Percentiles rank a stretch among this genome's conserved stretches.
Evolutionary conservation across 2,797 vertebrate species (phyloP).

Genomic region (Arnoldichthys spilopterus): DNA sequence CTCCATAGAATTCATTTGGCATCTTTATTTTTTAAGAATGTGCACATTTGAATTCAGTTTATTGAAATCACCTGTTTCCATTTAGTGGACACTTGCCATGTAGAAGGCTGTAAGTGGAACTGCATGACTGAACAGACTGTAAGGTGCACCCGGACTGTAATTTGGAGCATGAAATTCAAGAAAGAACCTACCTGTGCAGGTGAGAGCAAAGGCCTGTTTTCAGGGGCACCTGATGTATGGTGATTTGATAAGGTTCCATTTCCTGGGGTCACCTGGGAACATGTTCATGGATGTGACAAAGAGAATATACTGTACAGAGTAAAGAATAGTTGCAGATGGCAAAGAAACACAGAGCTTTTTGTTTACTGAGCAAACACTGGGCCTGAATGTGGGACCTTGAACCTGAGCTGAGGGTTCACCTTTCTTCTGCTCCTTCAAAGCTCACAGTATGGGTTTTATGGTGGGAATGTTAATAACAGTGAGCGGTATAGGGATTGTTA

Average conservation of each 20-base stretch:
- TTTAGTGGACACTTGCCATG: background rate
- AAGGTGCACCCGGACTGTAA: no score
- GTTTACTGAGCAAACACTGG: conserved; percentile 6
- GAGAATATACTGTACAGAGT: background rate
- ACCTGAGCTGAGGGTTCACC: background rate
- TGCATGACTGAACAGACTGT: no score
- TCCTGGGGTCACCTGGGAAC: conserved; percentile 10
- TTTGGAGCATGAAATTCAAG: background rate
- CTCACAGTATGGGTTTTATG: background rate
- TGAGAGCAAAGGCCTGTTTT: background rate
- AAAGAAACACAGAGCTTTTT: background rate
- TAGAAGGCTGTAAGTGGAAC: no score
- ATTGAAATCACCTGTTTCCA: background rate
- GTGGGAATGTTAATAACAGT: background rate
- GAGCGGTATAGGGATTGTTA: no score
- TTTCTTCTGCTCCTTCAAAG: background rate
- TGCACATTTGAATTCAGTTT: no score
- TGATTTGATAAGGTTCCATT: conserved; percentile 26
- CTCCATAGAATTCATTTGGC: background rate
- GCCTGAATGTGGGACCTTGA: background rate
- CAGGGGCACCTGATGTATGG: background rate
- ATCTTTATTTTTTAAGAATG: background rate
- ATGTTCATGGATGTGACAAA: background rate
- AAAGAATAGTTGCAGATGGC: background rate
- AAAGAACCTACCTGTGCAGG: background rate